These are phyloP conservation scores for Arctocebus calabarensis DNA, from an alignment of 2,797 vertebrate genomes.

Conservation along the genomic window DNA sequence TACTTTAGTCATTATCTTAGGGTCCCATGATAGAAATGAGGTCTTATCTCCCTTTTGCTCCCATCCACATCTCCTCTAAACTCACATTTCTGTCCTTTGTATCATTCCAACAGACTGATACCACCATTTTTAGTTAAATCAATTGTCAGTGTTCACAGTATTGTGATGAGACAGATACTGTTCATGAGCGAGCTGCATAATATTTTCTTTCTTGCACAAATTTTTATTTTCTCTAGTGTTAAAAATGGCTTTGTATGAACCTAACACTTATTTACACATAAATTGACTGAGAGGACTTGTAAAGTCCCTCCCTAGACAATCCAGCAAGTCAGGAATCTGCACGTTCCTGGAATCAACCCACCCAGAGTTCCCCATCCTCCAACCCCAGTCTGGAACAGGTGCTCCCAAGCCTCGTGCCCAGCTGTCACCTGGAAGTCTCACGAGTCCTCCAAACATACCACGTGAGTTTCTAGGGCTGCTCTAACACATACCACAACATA, in stretches of 20 bases:
- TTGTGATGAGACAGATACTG: accelerated
- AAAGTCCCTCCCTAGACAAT: background rate
- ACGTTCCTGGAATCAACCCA: background rate
- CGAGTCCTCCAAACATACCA: background rate
- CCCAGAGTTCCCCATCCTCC: background rate
- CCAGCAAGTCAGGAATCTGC: background rate
- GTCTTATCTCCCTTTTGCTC: background rate
- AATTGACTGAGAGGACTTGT: background rate
- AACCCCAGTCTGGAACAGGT: background rate
- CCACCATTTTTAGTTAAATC: background rate
- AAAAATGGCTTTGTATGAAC: background rate
- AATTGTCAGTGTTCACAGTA: background rate
- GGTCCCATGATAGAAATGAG: background rate
- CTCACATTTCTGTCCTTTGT: background rate
- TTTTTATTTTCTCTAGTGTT: background rate
- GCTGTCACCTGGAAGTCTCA: background rate
- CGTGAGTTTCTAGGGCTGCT: background rate
- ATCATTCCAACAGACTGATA: background rate
- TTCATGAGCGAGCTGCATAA: background rate
- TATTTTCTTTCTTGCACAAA: background rate
- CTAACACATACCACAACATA: background rate
- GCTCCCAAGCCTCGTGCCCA: background rate
- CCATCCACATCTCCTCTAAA: too few relatives aligned
- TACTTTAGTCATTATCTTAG: background rate
- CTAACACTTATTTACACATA: background rate